phyloP scores from a whole-genome alignment of 1,140 invertebrate species.

The Hyles vespertilio region DNA sequence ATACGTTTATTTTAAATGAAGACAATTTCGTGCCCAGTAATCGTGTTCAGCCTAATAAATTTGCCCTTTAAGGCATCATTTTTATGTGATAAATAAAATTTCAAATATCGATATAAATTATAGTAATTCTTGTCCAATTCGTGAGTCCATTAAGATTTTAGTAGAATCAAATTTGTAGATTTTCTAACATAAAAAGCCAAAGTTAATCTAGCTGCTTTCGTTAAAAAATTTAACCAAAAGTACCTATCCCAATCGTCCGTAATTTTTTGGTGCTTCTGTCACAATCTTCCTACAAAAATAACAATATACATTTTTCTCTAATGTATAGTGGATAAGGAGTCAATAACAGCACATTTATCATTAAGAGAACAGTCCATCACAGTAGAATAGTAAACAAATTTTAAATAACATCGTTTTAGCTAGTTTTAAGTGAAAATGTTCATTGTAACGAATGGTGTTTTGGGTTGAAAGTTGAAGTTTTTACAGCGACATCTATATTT shows the following conservation, averaged over 20 bases:
- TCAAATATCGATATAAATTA: constrained; percentile 11
- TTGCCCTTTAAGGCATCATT: constrained; percentile 26
- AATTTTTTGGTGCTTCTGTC: constrained; percentile 32
- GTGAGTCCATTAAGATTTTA: constrained; percentile 22
- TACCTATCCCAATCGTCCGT: constrained; percentile 23
- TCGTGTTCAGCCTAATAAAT: constrained; percentile 7
- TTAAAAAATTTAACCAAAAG: constrained; percentile 17
- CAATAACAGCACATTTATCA: constrained; percentile 30
- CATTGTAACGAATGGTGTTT: constrained; percentile 9
- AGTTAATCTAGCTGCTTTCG: constrained; percentile 31
- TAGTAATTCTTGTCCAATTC: constrained; percentile 24
- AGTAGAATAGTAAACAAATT: constrained; percentile 34
- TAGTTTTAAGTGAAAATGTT: constrained; percentile 25
- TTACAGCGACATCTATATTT: constrained; percentile 18
- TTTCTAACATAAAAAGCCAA: constrained; percentile 32
- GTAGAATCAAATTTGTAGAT: constrained; percentile 23
- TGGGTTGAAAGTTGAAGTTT: constrained; percentile 7
- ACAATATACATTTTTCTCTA: constrained; percentile 22
- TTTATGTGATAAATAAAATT: constrained; percentile 20
- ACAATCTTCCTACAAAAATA: constrained; percentile 27
- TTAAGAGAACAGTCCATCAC: constrained; percentile 39
- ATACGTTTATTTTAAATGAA: too few relatives aligned
- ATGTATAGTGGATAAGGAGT: constrained; percentile 20
- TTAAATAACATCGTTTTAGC: constrained; percentile 29
- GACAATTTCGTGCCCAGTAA: too few relatives aligned